These are phyloP conservation scores for Sphyrna mokarran DNA, from an alignment of 2,113 vertebrate genomes.

Conservation along the genomic window DNA sequence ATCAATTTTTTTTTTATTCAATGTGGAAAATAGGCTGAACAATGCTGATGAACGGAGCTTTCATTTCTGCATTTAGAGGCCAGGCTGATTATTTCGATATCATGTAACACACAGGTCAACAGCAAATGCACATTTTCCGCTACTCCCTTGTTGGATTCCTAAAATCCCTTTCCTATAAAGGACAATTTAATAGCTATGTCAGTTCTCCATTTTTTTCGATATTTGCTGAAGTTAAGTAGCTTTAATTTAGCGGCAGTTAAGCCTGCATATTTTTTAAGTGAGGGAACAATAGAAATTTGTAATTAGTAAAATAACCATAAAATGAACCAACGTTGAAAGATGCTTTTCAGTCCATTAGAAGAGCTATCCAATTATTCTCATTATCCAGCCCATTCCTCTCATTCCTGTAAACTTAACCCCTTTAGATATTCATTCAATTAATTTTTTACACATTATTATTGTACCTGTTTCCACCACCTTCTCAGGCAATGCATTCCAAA, in stretches of 20 bases:
- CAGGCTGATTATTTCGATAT: not conserved
- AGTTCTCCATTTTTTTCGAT: not conserved
- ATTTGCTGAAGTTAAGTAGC: not conserved
- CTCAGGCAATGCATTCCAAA: not conserved
- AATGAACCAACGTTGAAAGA: too few species aligned
- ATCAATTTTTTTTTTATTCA: not conserved
- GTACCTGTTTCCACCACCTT: not conserved
- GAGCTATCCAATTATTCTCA: not conserved
- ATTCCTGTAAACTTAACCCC: not conserved
- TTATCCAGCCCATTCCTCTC: not conserved
- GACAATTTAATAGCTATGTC: not conserved
- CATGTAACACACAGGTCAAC: not conserved
- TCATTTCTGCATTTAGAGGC: not conserved
- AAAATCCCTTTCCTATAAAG: not conserved
- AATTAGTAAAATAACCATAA: not conserved
- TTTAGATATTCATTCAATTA: not conserved
- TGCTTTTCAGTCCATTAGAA: not conserved
- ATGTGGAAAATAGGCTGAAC: conserved; percentile 15
- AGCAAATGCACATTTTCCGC: not conserved
- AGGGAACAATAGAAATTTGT: not conserved
- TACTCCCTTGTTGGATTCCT: not conserved
- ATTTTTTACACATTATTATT: not conserved
- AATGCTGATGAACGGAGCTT: not conserved
- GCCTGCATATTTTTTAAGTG: not conserved
- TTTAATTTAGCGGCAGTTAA: conserved; percentile 16